Conservation (phyloP, 2,888 invertebrate species). For the Leucozona laternaria region DNA sequence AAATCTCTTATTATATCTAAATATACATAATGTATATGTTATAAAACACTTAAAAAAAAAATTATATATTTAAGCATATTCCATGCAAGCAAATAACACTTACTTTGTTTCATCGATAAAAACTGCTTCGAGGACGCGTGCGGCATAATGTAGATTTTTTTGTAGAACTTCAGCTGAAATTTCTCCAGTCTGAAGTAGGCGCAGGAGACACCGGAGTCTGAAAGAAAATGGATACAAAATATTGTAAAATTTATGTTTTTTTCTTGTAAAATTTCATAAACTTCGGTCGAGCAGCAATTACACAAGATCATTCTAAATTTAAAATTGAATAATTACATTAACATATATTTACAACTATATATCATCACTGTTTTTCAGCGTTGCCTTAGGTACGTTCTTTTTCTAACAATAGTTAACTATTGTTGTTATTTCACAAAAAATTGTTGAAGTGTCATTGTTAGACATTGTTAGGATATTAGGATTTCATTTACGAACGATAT, state of each 20-base stretch:
- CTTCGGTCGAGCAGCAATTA: too few species aligned
- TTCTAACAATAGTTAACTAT: too few species aligned
- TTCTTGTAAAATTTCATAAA: too few species aligned
- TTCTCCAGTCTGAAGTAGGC: slow-evolving; percentile 94
- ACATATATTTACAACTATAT: too few species aligned
- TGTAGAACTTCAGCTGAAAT: slow-evolving; percentile 94
- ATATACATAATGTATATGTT: background rate
- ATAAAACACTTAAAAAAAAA: slow-evolving; percentile 41
- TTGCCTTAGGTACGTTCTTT: too few species aligned
- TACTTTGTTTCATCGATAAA: slow-evolving; percentile 98
- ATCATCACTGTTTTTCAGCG: too few species aligned
- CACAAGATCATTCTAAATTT: too few species aligned
- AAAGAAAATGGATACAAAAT: background rate
- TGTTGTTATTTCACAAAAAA: too few species aligned
- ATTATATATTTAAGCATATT: slow-evolving; percentile 15
- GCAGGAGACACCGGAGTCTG: slow-evolving; percentile 95
- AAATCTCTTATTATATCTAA: slow-evolving; percentile 10
- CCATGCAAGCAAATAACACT: slow-evolving; percentile 82
- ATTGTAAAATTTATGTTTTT: background rate
- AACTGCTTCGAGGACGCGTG: slow-evolving; percentile 95
- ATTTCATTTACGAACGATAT: too few species aligned
- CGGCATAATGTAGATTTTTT: slow-evolving; percentile 96
- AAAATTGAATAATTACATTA: too few species aligned
- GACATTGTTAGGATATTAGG: too few species aligned
- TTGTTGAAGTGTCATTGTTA: too few species aligned